Percentiles rank a stretch among this genome's conserved stretches.
These are phyloP conservation scores for Sitodiplosis mosellana DNA, from an alignment of 1,140 invertebrate species.

Conservation along the genomic window DNA sequence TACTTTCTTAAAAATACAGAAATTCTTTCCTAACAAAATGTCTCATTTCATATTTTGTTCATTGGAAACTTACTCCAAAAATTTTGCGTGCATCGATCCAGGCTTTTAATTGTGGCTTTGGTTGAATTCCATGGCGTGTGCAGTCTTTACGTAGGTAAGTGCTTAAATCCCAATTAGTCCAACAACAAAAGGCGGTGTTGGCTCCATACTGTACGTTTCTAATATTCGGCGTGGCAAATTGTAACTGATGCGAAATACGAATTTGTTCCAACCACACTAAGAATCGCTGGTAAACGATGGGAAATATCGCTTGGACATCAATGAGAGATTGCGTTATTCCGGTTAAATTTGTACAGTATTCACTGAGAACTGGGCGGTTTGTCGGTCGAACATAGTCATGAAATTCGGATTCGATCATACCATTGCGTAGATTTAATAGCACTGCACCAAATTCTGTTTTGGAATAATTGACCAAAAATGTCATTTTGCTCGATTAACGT, in stretches of 20 bases:
- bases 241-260: not conserved
- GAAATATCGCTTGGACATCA: conserved; percentile 5
- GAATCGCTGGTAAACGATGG: not conserved
- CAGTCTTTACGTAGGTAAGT: not conserved
- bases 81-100: not conserved
- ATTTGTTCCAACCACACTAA: not conserved
- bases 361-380: conserved; percentile 30
- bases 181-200: not conserved
- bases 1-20: too few relatives aligned
- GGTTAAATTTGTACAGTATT: conserved; percentile 40
- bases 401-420: conserved; percentile 34
- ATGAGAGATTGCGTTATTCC: conserved; percentile 24
- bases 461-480: not conserved
- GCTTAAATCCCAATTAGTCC: not conserved
- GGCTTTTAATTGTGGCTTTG: not conserved
- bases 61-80: not conserved
- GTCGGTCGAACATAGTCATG: conserved; percentile 36
- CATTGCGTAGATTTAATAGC: conserved; percentile 29
- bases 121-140: not conserved
- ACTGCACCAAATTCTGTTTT: conserved; percentile 42
- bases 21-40: too few relatives aligned
- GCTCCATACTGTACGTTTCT: not conserved
- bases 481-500: too few relatives aligned
- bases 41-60: too few relatives aligned
- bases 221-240: not conserved